Base-by-base conservation (phyloP, 2,797 vertebrate species). In the Octomys mimax region DNA sequence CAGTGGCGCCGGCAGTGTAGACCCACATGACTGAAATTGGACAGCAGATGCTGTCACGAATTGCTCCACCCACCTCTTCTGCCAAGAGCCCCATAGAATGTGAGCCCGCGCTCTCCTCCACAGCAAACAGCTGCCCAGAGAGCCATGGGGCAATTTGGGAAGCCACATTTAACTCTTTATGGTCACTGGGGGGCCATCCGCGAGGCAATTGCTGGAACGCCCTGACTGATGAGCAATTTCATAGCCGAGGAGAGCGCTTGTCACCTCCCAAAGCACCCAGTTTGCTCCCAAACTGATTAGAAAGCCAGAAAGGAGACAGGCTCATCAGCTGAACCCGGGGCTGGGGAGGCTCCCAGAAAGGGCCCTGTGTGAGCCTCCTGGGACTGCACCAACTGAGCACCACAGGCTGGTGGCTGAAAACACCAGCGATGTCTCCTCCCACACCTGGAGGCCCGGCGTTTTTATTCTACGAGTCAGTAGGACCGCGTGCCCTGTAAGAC, bases 171-270 rank as follows among this genome's bases (percentile, higher is more conserved):
- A 85, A 95, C 95, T 96, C 96, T 81, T 91, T 36, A 92, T 42
- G 91, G 95, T 85, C 97, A 89, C 96, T 14, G n/a, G 42, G 93
- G 91, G 95, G 87, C 94, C 91, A 68, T 95, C 86, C 84, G 86
- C 0, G 0, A 70, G 96, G 77, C 42, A 71, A 92, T 84, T 59
- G 5, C 66, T 87, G 0, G n/a, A 95, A 84, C 70, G 0, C 71
- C 77, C 6, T 59, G 96, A 84, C 21, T 57, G 92, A 95, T 52
- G 83, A 84, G 96, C 95, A 96, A 95, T 97, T 97, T 97, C 97
- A 97, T 94, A 94, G 97, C 93, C 91, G 94, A 96, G 80, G 70
- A 84, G 96, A 85, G 46, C 84, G 36, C 71, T 0, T 21, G 49
- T 84, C 89, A 36, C 78, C 6, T 90, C 18, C n/a, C 62, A 46